These are phyloP conservation scores for Pangasius sanitwongsei DNA, from an alignment of 2,797 vertebrate species.

Conservation along the genomic window DNA sequence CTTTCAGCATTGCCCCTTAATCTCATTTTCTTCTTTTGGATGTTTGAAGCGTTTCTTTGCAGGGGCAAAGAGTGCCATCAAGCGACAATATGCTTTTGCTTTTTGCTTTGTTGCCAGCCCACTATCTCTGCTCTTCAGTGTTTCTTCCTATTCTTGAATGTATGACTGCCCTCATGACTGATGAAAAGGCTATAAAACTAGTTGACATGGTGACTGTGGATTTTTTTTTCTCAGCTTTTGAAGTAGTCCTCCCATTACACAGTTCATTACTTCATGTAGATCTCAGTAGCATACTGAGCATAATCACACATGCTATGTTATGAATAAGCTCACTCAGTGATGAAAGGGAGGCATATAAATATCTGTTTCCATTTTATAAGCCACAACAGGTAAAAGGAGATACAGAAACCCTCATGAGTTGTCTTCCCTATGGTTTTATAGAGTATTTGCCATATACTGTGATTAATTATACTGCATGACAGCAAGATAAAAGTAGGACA, in stretches of 20 bases:
- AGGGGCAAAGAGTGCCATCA: neutral
- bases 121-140: constrained; percentile 24
- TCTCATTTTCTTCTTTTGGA: neutral
- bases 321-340: neutral
- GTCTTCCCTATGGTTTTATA: neutral
- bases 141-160: constrained; percentile 29
- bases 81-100: constrained; percentile 24
- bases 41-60: constrained; percentile 4
- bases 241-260: neutral
- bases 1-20: neutral
- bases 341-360: neutral
- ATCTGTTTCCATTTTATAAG: neutral
- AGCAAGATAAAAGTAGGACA: neutral
- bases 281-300: neutral
- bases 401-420: neutral
- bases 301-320: neutral
- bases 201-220: neutral
- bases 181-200: neutral
- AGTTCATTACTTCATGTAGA: constrained; percentile 6
- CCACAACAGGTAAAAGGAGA: neutral
- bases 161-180: neutral
- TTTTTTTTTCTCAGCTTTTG: neutral
- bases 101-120: neutral
- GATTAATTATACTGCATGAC: constrained; percentile 19
- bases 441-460: neutral